Conservation (phyloP, 2,113 vertebrate species). For the Zosterops borbonicus region DNA sequence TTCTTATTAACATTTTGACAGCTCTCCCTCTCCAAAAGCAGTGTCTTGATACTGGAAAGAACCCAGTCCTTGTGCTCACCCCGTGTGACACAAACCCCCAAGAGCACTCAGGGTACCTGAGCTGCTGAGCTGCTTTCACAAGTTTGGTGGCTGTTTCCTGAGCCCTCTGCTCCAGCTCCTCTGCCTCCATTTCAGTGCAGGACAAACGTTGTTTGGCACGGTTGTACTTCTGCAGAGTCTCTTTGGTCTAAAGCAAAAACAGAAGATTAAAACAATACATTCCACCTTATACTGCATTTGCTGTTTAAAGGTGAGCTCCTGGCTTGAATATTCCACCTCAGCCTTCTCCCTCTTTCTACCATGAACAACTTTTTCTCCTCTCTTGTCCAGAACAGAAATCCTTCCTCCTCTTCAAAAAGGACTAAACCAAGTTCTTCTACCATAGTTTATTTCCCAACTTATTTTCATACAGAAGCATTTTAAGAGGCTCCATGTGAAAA, state of each 20-base stretch:
- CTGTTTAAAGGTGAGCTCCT: not conserved
- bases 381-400: not conserved
- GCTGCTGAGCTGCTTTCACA: slow-evolving; percentile 76
- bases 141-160: slow-evolving; percentile 76
- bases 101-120: slow-evolving; percentile 71
- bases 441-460: not conserved
- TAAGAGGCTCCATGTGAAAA: not conserved
- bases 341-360: not conserved
- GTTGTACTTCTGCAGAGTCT: slow-evolving; percentile 69
- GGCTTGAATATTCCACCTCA: not conserved
- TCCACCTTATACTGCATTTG: not conserved
- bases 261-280: slow-evolving; percentile 4
- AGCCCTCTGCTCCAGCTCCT: slow-evolving; percentile 78
- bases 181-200: slow-evolving; percentile 72
- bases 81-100: not conserved
- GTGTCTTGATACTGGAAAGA: not conserved
- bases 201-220: slow-evolving; percentile 68
- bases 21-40: not conserved
- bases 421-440: not conserved
- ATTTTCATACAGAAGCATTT: not conserved
- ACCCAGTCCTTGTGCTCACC: not conserved
- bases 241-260: slow-evolving; percentile 74
- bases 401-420: not conserved
- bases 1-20: not conserved
- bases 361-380: not conserved